Conservation (phyloP, 53 echinoderm and acorn worm genomes). For the Antedon mediterranea region DNA sequence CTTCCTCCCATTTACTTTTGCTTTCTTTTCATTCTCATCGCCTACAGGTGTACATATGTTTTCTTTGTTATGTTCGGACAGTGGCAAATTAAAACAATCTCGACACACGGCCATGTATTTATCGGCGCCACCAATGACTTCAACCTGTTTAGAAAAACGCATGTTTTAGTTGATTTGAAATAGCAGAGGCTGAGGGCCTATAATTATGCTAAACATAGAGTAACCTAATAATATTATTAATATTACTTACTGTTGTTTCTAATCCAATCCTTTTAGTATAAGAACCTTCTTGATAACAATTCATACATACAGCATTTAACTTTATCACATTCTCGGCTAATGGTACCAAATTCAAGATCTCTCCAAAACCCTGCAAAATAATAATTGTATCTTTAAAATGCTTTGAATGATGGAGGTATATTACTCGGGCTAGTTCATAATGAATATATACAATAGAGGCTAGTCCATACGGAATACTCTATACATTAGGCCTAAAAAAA, state of each 20-base stretch:
- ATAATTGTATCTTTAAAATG: too few species aligned
- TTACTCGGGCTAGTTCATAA: too few species aligned
- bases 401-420: too few species aligned
- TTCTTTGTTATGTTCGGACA: background rate
- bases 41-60: constrained; percentile 16
- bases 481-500: too few species aligned
- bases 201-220: too few species aligned
- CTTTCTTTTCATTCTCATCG: constrained; percentile 11
- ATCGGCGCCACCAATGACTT: constrained; percentile 91
- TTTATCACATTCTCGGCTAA: constrained; percentile 84
- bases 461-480: too few species aligned
- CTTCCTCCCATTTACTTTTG: constrained; percentile 25
- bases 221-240: too few species aligned
- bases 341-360: constrained; percentile 80
- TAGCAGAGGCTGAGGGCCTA: too few species aligned
- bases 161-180: background rate
- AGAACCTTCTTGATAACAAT: constrained; percentile 75
- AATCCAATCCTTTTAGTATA: constrained; percentile 76
- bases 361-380: constrained; percentile 72
- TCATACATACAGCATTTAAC: constrained; percentile 92
- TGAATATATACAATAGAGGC: too few species aligned
- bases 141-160: constrained; percentile 33
- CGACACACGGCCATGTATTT: constrained; percentile 99
- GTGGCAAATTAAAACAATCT: constrained; percentile 42
- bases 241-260: constrained; percentile 77